phyloP scores from a whole-genome alignment of 2,797 vertebrate species.

The Cichlasoma orientale region DNA sequence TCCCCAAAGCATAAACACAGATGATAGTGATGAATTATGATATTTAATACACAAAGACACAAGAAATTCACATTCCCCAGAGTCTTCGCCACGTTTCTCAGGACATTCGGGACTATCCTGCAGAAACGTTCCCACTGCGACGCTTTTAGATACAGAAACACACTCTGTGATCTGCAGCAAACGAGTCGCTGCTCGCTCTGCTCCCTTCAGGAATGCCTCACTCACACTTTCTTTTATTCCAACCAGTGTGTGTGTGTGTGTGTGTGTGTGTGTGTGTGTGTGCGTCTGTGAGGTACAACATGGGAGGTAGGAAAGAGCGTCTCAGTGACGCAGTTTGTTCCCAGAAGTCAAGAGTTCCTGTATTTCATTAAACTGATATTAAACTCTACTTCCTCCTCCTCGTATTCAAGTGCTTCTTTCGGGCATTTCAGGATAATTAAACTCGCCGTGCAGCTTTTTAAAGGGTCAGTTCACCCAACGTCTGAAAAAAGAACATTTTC shows the following conservation, averaged over 20 bases:
- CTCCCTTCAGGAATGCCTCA: neutral
- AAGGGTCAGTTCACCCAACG: neutral
- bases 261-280: neutral
- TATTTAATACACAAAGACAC: no score
- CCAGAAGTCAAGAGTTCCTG: conserved; percentile 36
- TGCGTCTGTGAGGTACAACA: neutral
- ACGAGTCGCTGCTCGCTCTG: neutral
- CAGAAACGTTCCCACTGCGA: neutral
- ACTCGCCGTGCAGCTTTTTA: neutral
- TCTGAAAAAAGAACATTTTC: neutral
- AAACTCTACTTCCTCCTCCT: conserved; percentile 20
- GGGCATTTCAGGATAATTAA: conserved; percentile 18
- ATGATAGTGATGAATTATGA: neutral
- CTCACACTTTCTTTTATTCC: neutral
- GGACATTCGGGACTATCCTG: no score
- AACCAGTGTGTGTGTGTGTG: no score
- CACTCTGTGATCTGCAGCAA: neutral
- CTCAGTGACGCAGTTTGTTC: conserved; percentile 17
- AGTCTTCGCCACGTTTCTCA: neutral
- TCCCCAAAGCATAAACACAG: neutral
- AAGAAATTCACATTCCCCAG: neutral
- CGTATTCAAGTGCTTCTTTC: neutral
- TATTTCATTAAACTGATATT: conserved; percentile 48
- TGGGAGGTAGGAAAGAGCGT: neutral
- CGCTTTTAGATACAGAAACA: neutral